phyloP scores from a whole-genome alignment of 2,797 vertebrate species.

The Rhynchonycteris naso region DNA sequence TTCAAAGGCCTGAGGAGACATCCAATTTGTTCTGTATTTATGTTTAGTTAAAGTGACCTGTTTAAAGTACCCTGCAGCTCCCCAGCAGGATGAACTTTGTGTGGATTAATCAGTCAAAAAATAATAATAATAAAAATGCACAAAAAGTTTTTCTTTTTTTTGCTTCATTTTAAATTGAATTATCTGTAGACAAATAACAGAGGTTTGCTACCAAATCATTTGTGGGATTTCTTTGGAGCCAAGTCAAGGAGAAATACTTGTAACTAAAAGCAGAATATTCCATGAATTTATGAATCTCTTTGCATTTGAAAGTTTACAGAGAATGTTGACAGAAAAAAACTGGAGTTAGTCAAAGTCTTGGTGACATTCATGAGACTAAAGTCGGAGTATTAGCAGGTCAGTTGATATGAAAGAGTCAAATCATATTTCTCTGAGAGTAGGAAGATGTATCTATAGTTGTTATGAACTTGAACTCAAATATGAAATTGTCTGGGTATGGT shows the following conservation, averaged over 20 bases:
- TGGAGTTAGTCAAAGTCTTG: background rate
- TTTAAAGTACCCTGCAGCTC: conserved; percentile 46
- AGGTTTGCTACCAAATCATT: conserved; percentile 16
- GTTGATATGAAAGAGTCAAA: background rate
- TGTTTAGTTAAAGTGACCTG: conserved; percentile 61
- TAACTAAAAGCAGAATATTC: background rate
- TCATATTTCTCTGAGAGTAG: background rate
- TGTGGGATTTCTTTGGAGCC: background rate
- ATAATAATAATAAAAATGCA: background rate
- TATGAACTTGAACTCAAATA: background rate
- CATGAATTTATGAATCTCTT: background rate
- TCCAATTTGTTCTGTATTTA: conserved; percentile 71
- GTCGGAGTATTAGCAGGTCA: background rate
- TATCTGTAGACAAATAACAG: conserved; percentile 31
- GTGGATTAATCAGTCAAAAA: conserved; percentile 47
- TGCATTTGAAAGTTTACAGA: background rate
- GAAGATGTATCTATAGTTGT: background rate
- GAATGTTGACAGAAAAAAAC: background rate
- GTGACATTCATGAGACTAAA: background rate
- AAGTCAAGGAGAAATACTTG: background rate
- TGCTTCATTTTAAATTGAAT: conserved; percentile 1
- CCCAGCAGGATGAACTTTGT: conserved; percentile 20
- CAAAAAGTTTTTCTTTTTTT: background rate
- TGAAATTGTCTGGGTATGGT: background rate
- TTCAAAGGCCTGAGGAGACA: conserved; percentile 67